Conservation (phyloP, 2,797 vertebrate species). For the Lutjanus campechanus region DNA sequence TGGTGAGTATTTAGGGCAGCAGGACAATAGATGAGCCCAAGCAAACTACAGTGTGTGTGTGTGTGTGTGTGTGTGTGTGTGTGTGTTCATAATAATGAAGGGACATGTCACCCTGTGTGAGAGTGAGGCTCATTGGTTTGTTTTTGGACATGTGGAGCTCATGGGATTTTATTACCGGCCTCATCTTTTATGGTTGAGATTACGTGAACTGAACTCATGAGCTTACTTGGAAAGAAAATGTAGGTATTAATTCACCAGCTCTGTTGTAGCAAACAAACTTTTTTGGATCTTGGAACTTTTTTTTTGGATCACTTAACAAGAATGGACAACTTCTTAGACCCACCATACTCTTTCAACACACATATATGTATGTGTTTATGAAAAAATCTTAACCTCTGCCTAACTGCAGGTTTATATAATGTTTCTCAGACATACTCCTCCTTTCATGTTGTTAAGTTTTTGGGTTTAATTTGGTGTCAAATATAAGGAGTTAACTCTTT, state of each 20-base stretch:
- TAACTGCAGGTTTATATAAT: neutral
- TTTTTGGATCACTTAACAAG: neutral
- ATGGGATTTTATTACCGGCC: neutral
- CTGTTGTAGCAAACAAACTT: neutral
- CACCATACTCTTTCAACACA: neutral
- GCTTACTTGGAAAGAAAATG: neutral
- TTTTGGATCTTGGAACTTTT: no score
- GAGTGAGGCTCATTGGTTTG: neutral
- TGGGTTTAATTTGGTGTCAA: slow-evolving; percentile 5
- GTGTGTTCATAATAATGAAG: no score
- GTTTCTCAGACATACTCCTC: neutral
- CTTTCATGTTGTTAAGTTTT: neutral
- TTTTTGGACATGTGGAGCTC: neutral
- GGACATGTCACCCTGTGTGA: neutral
- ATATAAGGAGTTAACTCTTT: neutral
- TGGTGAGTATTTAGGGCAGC: no score
- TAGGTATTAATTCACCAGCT: neutral
- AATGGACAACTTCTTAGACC: neutral
- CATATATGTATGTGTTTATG: neutral
- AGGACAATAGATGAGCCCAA: no score
- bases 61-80: no score
- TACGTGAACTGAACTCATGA: neutral
- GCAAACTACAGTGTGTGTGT: no score
- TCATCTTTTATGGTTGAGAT: neutral
- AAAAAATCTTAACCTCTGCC: neutral